Conservation (phyloP, 23 tunicate species). For the Ascidia mentula region DNA sequence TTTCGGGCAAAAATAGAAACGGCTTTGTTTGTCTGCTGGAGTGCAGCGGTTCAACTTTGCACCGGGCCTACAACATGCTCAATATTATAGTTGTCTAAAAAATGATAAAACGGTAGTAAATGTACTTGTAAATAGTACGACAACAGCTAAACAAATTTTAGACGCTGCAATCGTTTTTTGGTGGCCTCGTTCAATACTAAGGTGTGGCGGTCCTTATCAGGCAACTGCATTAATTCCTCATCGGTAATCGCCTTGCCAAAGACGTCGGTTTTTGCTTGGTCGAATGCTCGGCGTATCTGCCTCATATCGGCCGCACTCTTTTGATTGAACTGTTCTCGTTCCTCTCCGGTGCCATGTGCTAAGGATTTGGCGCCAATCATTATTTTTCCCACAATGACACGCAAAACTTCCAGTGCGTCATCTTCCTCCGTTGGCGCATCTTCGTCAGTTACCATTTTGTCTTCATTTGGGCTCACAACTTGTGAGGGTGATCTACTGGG, state of each 20-base stretch:
- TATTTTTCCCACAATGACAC: slow-evolving; percentile 13
- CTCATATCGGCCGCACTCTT: slow-evolving; percentile 22
- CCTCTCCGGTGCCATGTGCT: slow-evolving; percentile 39
- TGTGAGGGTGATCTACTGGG: slow-evolving; percentile 6
- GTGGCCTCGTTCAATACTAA: slow-evolving; percentile 32
- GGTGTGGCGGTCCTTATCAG: slow-evolving; percentile 1
- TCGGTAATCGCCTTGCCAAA: slow-evolving; percentile 21
- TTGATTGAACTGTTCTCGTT: slow-evolving; percentile 11
- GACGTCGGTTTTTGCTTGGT: slow-evolving; percentile 33
- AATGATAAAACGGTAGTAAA: no score
- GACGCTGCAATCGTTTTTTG: not conserved
- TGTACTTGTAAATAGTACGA: no score
- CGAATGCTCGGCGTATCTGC: slow-evolving; percentile 32
- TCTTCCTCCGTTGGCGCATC: slow-evolving; percentile 4
- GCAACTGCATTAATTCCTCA: slow-evolving; percentile 28
- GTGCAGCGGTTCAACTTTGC: no score
- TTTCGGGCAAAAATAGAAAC: no score
- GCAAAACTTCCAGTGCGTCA: slow-evolving; percentile 11
- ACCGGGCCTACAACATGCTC: no score
- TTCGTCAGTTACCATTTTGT: not conserved
- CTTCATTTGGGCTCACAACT: not conserved
- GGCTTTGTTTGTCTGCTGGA: no score
- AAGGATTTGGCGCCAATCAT: slow-evolving; percentile 17
- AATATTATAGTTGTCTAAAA: no score
- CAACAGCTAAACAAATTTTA: not conserved